Percentiles rank a stretch among this genome's conserved stretches.
Conservation (phyloP, 2,797 vertebrate species). For the Syngnathus rostellatus region DNA sequence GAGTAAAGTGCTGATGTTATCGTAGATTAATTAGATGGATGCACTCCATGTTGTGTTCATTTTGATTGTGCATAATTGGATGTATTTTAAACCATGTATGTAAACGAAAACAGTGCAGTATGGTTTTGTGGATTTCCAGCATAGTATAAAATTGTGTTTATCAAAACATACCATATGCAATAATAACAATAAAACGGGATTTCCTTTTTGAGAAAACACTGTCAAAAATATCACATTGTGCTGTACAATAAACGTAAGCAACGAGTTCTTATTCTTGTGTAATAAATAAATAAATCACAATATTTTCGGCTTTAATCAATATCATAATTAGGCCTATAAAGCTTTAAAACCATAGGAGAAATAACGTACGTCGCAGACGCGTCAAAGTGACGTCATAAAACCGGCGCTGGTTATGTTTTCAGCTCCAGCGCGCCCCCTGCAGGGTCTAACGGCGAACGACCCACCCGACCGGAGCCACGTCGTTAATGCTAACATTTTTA, state of each 20-base stretch:
- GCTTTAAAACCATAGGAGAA: not conserved
- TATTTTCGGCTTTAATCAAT: too few relatives aligned
- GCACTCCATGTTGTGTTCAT: not conserved
- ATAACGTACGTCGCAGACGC: not conserved
- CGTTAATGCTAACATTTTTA: not conserved
- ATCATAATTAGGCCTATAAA: too few relatives aligned
- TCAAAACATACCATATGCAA: not conserved
- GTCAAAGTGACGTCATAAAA: conserved; percentile 12
- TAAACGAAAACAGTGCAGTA: not conserved
- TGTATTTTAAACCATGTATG: not conserved
- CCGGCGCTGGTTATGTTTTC: conserved; percentile 16
- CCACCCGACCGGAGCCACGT: conserved; percentile 14
- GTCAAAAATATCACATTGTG: not conserved
- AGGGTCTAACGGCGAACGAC: not conserved
- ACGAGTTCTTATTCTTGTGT: not conserved
- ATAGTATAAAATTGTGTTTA: not conserved
- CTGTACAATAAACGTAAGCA: not conserved
- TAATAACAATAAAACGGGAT: too few relatives aligned
- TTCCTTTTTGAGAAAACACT: not conserved
- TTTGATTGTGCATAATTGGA: not conserved
- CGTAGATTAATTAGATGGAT: not conserved
- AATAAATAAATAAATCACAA: not conserved
- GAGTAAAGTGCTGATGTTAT: too few relatives aligned
- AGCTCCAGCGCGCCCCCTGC: conserved; percentile 21
- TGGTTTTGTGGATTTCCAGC: not conserved